phyloP scores from a whole-genome alignment of 2,797 vertebrate genomes.

The Pteronotus mesoamericanus region DNA sequence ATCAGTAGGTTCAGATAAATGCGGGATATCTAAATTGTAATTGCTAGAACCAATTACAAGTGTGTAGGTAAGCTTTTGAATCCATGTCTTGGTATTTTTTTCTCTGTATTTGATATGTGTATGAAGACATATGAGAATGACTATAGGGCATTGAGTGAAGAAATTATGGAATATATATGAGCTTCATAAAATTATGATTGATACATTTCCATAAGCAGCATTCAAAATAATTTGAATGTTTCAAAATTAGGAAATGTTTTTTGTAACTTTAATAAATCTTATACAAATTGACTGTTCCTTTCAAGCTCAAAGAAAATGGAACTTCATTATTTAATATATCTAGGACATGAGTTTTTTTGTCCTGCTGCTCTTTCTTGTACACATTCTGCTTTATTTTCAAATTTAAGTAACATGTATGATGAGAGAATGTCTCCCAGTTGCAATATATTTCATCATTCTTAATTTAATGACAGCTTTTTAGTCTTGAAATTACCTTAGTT shows the following conservation, averaged over 20 bases:
- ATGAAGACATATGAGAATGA: not conserved
- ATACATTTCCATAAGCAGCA: not conserved
- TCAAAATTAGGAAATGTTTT: not conserved
- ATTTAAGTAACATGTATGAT: not conserved
- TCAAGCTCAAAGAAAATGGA: not conserved
- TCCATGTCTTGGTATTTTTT: not conserved
- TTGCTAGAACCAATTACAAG: not conserved
- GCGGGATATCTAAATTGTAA: not conserved
- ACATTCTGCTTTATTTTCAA: not conserved
- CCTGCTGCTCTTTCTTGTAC: not conserved
- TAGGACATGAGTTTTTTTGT: not conserved
- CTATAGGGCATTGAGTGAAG: no score
- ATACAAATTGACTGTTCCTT: not conserved
- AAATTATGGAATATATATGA: not conserved
- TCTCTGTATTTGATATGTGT: not conserved
- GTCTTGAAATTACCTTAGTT: not conserved
- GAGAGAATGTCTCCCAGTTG: not conserved
- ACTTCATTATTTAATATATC: not conserved
- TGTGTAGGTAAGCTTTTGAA: not conserved
- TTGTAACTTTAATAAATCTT: not conserved
- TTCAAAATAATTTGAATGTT: not conserved
- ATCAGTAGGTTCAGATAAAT: not conserved
- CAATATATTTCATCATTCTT: not conserved
- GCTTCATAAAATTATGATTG: not conserved
- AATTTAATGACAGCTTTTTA: not conserved